These are phyloP conservation scores for Desmodus rotundus DNA, from an alignment of 2,113 vertebrate species.

Conservation along the genomic window DNA sequence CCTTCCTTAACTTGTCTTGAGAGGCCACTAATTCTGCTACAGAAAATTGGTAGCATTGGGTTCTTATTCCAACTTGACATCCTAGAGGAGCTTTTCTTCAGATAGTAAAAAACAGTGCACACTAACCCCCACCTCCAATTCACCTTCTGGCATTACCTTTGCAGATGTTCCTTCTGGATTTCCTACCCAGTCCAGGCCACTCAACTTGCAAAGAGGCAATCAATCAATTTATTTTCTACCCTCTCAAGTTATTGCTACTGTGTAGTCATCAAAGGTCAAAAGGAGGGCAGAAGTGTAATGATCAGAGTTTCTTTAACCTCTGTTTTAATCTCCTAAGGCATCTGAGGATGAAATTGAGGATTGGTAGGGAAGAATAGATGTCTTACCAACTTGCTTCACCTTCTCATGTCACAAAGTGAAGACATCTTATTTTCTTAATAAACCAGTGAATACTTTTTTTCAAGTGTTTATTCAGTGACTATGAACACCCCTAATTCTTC, in stretches of 20 bases:
- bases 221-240: background rate
- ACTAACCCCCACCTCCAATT: background rate
- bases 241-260: background rate
- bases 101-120: background rate
- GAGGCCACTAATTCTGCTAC: background rate
- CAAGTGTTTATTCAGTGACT: background rate
- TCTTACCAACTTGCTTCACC: background rate
- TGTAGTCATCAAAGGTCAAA: background rate
- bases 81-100: background rate
- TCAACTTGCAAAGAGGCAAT: background rate
- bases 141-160: background rate
- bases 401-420: background rate
- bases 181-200: background rate
- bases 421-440: background rate
- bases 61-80: background rate
- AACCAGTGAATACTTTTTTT: background rate
- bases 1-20: background rate
- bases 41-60: background rate
- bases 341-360: background rate
- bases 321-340: background rate
- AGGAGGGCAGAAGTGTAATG: background rate
- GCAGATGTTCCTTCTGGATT: background rate
- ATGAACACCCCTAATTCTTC: background rate
- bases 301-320: background rate
- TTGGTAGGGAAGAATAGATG: background rate